phyloP scores from a whole-genome alignment of 2,888 invertebrate species.

The Halictus ligatus region DNA sequence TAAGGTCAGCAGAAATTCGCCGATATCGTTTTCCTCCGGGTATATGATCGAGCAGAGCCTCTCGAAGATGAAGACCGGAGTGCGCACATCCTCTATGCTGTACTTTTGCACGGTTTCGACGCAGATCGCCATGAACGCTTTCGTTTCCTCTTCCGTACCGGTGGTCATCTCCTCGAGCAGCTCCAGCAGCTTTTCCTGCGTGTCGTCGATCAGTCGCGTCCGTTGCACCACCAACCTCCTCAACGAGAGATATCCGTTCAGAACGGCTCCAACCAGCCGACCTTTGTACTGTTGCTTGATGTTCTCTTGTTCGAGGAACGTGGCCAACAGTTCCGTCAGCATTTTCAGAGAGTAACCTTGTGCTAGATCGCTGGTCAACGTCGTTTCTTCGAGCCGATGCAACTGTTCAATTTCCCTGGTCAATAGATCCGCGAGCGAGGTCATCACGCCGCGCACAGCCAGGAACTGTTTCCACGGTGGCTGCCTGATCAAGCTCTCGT shows the following conservation, averaged over 20 bases:
- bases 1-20: constrained; percentile 97
- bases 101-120: constrained; percentile 97
- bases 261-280: constrained; percentile 93
- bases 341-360: constrained; percentile 97
- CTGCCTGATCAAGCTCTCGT: constrained; percentile 93
- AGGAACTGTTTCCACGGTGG: constrained; percentile 97
- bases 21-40: constrained; percentile 98
- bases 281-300: constrained; percentile 96
- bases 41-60: constrained; percentile 98
- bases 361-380: constrained; percentile 96
- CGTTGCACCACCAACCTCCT: constrained; percentile 96
- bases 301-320: constrained; percentile 94
- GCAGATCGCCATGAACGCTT: constrained; percentile 98
- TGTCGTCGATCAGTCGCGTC: constrained; percentile 97
- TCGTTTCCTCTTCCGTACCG: constrained; percentile 97
- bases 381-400: constrained; percentile 95
- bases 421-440: constrained; percentile 93
- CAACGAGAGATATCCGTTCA: constrained; percentile 97
- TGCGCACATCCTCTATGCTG: constrained; percentile 95
- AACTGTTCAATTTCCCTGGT: constrained; percentile 95
- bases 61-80: constrained; percentile 99
- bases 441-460: constrained; percentile 93
- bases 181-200: constrained; percentile 96
- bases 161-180: constrained; percentile 98
- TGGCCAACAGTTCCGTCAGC: constrained; percentile 93